Percentiles rank a stretch among this genome's conserved stretches.
Evolutionary conservation across 2,888 invertebrate species (phyloP).

Genomic region (Drosophila basisetae): DNA sequence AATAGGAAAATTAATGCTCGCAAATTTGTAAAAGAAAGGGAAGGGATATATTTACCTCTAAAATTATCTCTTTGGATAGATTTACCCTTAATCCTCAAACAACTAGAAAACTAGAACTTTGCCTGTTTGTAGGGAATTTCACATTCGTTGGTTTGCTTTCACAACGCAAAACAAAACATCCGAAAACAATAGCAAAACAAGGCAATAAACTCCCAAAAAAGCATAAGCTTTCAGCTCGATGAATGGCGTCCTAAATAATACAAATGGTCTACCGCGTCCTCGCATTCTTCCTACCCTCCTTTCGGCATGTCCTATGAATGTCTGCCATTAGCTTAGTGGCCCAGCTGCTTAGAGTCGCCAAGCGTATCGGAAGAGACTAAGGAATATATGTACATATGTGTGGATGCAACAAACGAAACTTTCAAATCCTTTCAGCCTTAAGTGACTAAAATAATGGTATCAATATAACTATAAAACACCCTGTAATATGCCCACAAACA

Average conservation of each 20-base stretch:
- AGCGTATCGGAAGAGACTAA: background rate
- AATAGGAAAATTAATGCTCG: background rate
- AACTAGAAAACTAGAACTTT: background rate
- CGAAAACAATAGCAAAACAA: constrained; percentile 66
- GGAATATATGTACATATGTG: background rate
- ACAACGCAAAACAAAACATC: constrained; percentile 26
- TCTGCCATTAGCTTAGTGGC: background rate
- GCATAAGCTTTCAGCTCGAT: constrained; percentile 64
- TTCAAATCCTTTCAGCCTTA: background rate
- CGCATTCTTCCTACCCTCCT: background rate
- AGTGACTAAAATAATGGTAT: background rate
- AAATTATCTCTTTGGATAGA: background rate
- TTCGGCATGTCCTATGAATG: background rate
- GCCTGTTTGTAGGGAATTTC: constrained; percentile 12
- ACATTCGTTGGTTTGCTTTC: constrained; percentile 13
- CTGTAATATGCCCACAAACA: background rate
- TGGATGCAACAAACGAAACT: background rate
- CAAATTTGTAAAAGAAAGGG: background rate
- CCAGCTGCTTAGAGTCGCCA: background rate
- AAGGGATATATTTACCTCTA: background rate
- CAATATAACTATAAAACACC: background rate
- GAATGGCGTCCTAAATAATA: background rate
- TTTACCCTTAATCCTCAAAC: background rate
- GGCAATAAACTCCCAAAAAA: constrained; percentile 75
- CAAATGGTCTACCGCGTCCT: constrained; percentile 1